Evolutionary conservation across 2,888 invertebrate species (phyloP).

Genomic region (Tenthredo livida): DNA sequence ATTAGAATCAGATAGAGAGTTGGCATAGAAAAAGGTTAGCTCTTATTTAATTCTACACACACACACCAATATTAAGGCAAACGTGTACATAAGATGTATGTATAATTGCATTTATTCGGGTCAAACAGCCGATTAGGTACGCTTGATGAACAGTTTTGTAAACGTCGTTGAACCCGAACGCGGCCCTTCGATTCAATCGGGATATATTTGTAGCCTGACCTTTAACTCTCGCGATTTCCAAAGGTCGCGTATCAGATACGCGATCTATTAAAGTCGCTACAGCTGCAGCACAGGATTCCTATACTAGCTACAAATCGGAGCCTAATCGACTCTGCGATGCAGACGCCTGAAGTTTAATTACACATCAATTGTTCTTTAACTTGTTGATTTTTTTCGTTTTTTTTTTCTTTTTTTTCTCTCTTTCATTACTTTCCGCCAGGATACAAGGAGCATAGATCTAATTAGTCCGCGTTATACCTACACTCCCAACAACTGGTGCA

Average conservation of each 20-base stretch:
- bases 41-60: not conserved
- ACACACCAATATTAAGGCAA: not conserved
- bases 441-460: not conserved
- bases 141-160: conserved; percentile 3
- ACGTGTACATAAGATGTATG: not conserved
- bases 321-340: not conserved
- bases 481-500: too few relatives aligned
- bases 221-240: conserved; percentile 57
- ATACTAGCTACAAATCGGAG: conserved; percentile 5
- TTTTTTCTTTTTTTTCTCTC: not conserved
- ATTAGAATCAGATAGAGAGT: not conserved
- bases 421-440: not conserved
- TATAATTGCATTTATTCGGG: conserved; percentile 12
- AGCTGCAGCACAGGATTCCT: conserved; percentile 30
- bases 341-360: not conserved
- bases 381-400: not conserved
- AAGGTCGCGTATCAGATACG: conserved; percentile 67
- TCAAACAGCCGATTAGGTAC: conserved; percentile 1
- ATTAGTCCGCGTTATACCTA: too few relatives aligned
- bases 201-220: conserved; percentile 57
- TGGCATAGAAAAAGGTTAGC: not conserved
- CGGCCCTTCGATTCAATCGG: conserved; percentile 33
- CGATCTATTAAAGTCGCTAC: conserved; percentile 55
- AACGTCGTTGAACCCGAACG: not conserved
- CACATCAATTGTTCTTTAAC: not conserved